Percentiles rank a stretch among this genome's conserved stretches.
Evolutionary conservation across 2,113 vertebrate species (phyloP).

Genomic region (Redunca redunca): DNA sequence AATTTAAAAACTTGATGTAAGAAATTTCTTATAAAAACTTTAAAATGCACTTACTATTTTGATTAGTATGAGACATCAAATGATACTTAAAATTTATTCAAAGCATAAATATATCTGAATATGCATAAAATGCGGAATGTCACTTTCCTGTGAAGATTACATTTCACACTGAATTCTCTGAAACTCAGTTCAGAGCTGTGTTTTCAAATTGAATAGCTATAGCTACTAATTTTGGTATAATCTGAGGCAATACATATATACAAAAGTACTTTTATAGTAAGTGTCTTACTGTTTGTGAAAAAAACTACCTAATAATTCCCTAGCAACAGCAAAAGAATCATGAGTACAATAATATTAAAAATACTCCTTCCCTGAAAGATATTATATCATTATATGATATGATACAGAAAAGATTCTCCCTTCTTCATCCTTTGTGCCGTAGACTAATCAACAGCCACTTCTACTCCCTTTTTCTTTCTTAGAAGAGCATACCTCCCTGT

Average conservation of each 20-base stretch:
- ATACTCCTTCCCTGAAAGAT: background rate
- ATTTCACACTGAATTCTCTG: background rate
- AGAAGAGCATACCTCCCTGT: background rate
- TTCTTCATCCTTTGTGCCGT: background rate
- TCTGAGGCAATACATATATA: background rate
- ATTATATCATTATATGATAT: background rate
- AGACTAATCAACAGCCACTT: background rate
- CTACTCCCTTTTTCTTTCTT: background rate
- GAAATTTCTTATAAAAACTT: background rate
- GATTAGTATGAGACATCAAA: background rate
- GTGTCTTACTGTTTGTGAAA: background rate
- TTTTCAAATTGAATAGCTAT: background rate
- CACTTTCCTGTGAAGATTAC: conserved; percentile 8
- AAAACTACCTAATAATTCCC: background rate
- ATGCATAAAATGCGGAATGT: background rate
- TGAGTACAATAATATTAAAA: background rate
- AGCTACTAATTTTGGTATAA: conserved; percentile 28
- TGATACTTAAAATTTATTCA: background rate
- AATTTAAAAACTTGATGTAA: background rate
- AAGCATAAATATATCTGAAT: background rate
- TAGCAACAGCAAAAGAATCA: background rate
- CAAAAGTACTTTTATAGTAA: conserved; percentile 19
- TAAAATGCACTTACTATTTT: conserved; percentile 41
- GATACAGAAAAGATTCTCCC: background rate
- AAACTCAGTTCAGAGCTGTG: background rate